These are phyloP conservation scores for Mactromeris polynyma DNA, from an alignment of 2,888 invertebrate genomes.

Conservation along the genomic window DNA sequence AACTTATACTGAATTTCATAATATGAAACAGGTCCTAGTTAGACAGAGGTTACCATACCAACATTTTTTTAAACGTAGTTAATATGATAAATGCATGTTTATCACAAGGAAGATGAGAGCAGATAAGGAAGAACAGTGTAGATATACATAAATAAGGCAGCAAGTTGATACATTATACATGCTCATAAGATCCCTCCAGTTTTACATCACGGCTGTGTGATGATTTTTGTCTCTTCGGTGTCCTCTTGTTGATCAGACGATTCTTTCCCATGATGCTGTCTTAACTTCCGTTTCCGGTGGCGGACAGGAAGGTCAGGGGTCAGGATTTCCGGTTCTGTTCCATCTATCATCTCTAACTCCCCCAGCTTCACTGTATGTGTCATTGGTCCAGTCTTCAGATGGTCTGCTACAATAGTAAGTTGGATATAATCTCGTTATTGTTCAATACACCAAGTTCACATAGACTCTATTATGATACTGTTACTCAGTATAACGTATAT, in stretches of 20 bases:
- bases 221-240: not conserved
- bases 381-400: not conserved
- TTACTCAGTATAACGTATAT: too few species aligned
- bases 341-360: not conserved
- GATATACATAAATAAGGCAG: not conserved
- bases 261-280: not conserved
- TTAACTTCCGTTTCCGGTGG: not conserved
- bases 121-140: too few species aligned
- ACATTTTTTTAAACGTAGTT: too few species aligned
- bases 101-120: too few species aligned
- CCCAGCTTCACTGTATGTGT: not conserved
- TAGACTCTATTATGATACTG: too few species aligned
- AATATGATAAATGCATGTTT: too few species aligned
- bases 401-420: not conserved
- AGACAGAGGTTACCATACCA: too few species aligned
- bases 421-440: too few species aligned
- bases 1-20: too few species aligned
- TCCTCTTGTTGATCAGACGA: not conserved
- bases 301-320: not conserved
- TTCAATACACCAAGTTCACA: too few species aligned
- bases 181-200: not conserved
- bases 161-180: not conserved
- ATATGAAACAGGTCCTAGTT: too few species aligned
- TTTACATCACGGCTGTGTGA: not conserved
- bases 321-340: not conserved